Evolutionary conservation across 1,140 invertebrate species (phyloP).

Genomic region (Pogonomyrmex californicus): DNA sequence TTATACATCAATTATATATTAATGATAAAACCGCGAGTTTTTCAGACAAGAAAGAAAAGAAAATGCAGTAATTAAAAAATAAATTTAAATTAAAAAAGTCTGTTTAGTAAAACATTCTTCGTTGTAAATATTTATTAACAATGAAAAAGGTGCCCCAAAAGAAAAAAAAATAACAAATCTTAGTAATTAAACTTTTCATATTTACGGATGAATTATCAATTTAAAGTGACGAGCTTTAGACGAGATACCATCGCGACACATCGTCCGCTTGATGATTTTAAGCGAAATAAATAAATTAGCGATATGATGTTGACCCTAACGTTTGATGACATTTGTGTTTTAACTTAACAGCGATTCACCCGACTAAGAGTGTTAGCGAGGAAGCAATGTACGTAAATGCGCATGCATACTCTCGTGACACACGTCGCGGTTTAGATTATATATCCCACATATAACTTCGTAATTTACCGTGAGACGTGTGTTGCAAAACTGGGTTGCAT

Average conservation of each 20-base stretch:
- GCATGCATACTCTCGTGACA: slow-evolving; percentile 10
- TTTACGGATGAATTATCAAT: neutral
- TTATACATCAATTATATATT: neutral
- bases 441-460: slow-evolving; percentile 29
- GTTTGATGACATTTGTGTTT: neutral
- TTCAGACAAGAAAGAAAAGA: neutral
- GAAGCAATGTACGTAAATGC: slow-evolving; percentile 31
- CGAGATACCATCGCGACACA: neutral
- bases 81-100: neutral
- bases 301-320: neutral
- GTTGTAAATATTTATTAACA: neutral
- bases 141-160: neutral
- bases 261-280: neutral
- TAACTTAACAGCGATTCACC: neutral
- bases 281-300: neutral
- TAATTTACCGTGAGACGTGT: slow-evolving; percentile 45
- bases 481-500: slow-evolving; percentile 59
- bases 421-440: slow-evolving; percentile 44
- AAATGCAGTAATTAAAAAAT: slow-evolving; percentile 24
- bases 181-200: neutral
- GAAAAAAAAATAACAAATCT: neutral
- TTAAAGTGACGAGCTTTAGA: neutral
- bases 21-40: neutral
- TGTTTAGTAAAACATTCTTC: neutral
- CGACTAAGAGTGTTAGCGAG: slow-evolving; percentile 1